Base-by-base conservation (phyloP, 2,888 invertebrate species). In the Erpobdella octoculata region DNA sequence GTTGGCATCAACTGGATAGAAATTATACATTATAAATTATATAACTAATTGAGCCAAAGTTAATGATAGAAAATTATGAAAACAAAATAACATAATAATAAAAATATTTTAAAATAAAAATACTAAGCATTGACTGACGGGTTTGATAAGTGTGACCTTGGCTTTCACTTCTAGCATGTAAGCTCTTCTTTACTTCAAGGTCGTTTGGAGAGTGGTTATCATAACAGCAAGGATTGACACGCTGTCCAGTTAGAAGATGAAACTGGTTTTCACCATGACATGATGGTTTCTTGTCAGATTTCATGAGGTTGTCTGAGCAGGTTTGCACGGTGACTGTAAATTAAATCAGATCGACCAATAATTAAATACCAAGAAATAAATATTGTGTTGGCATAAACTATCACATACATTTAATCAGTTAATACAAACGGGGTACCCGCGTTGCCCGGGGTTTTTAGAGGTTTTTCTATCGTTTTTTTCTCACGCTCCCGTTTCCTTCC, bases 171-270 rank as follows among this genome's bases (percentile, higher is more conserved):
- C 53, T 69, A n/a, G 6, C 31, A 8, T 69, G 69, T 8, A 33
- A 6, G 58, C 58, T n/a, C 35, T 21, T 48, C 21, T 72, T 70
- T 9, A 64, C 62, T n/a, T 71, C 71, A 18, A 41, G 38, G 58
- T 72, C 72, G 58, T 65, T 72, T 21, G 72, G 72, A 25, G 72
- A 70, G 33, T 72, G 62, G 70, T 72, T 72, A 65, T 72, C 72
- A 70, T 72, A 72, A 59, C 72, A 72, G 38, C 72, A 70, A 2
- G 70, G 70, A 31, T 37, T 71, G 33, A 61, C 38, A 31, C 61
- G 46, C 6, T 46, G 59, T 28, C 35, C 59, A 18, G 46, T 31
- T n/a, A 73, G 59, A 21, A 73, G 71, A 21, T 71, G 73, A 31
- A 73, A 58, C 66, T 73, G 73, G 33, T 65, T 73, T 33, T 58